Percentiles rank a stretch among this genome's conserved stretches.
Conservation (phyloP, 2,797 vertebrate species). For the Dermochelys coriacea region DNA sequence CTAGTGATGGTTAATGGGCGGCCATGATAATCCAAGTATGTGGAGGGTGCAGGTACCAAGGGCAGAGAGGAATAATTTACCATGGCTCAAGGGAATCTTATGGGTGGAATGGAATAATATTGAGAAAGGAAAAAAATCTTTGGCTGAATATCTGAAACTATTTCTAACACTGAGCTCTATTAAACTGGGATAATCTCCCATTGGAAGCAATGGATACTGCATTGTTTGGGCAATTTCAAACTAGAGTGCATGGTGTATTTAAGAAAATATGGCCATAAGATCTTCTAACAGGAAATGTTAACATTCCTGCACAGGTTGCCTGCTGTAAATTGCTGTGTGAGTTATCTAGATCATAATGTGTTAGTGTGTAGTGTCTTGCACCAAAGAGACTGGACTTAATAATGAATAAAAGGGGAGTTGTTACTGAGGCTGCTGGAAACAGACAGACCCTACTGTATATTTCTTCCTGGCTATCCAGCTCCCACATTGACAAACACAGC, state of each 20-base stretch:
- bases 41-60: conserved; percentile 8
- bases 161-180: background rate
- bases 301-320: background rate
- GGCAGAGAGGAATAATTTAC: background rate
- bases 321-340: background rate
- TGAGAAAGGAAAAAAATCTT: background rate
- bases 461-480: background rate
- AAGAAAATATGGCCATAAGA: background rate
- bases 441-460: background rate
- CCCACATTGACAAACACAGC: background rate
- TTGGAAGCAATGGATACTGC: background rate
- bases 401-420: background rate
- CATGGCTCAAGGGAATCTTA: background rate
- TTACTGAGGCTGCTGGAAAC: background rate
- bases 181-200: background rate
- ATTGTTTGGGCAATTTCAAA: background rate
- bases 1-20: conserved; percentile 31
- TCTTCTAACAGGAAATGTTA: background rate
- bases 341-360: background rate
- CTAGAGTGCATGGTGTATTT: background rate
- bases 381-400: background rate
- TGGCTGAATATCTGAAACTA: background rate
- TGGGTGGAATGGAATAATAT: background rate
- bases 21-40: background rate
- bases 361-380: background rate